Base-by-base conservation (phyloP, 1,140 invertebrate genomes). In the Caenorhabditis briggsae region DNA sequence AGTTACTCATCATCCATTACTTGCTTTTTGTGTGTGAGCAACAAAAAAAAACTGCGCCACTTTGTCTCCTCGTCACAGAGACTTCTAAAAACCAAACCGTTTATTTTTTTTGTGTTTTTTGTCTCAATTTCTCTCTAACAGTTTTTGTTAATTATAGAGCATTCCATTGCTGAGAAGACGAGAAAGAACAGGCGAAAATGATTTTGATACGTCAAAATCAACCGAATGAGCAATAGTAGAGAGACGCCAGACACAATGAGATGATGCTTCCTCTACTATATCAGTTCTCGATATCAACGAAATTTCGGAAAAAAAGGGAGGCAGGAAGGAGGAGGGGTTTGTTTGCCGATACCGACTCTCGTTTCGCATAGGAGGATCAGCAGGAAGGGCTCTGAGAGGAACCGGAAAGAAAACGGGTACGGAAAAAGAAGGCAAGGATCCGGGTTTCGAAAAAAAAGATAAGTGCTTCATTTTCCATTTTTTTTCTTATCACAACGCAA, bases 151-250 rank as follows among this genome's bases (percentile, higher is more conserved):
- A 78, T 18, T 50, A 43, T 18, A 78, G 12, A 20, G 14, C 70
- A 78, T 78, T 70, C 64, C 64, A 70, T 46, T 46, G 41, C 43
- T 53, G 50, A 25, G 18, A 46, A n/a, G n/a, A 3, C 23, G 12
- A 12, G 23, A 11, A 41, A 46, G 64, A 70, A 9, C 33, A 33
- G 50, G 9, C n/a, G 33, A 78, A 23, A 61, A 78, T 78, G 70
- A 78, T 78, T 78, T 78, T 78, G 70, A 78, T 78, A 78, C 70
- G 70, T 78, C 70, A 78, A 78, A 50, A 50, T 78, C 70, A 78
- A 78, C 70, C 33, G 33, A 33, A 33, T 33, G 33, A 33, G 33
- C 33, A 33, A 33, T 78, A 6, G 20, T 23, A 43, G 20, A 46
- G 43, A 46, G 18, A n/a, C 1, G 18, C 1, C 33, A 23, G 43